Evolutionary conservation across 2,113 vertebrate species (phyloP).

Genomic region (Oenanthe oenanthe): DNA sequence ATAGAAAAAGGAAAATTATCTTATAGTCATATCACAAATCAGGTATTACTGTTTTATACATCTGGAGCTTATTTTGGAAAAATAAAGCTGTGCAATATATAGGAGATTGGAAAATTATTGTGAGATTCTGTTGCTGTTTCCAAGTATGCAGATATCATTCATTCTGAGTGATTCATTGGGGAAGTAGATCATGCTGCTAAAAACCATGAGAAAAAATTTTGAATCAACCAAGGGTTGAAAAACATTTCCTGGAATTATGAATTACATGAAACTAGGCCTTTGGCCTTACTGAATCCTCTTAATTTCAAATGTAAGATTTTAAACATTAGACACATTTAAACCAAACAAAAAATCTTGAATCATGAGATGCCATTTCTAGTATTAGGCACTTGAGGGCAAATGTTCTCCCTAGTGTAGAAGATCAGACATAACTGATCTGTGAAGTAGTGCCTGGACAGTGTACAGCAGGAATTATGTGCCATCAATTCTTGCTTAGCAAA

Average conservation of each 20-base stretch:
- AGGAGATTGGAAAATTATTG: neutral
- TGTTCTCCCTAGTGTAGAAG: neutral
- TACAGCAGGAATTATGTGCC: conserved; percentile 10
- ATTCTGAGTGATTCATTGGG: conserved; percentile 31
- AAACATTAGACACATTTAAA: conserved; percentile 1
- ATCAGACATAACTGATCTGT: conserved; percentile 36
- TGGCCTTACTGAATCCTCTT: conserved; percentile 12
- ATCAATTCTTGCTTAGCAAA: conserved; percentile 23
- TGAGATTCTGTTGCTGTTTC: neutral
- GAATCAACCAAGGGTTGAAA: neutral
- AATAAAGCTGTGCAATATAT: neutral
- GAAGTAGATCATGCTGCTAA: conserved; percentile 36
- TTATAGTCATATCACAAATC: neutral
- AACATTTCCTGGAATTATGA: conserved; percentile 52
- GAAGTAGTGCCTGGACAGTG: conserved; percentile 29
- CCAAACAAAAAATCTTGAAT: neutral
- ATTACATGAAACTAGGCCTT: conserved; percentile 4
- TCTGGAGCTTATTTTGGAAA: conserved; percentile 27
- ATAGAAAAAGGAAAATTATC: neutral
- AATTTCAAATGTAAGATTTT: conserved; percentile 18
- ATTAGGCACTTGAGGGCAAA: neutral
- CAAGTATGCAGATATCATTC: neutral
- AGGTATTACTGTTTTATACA: neutral
- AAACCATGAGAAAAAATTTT: conserved; percentile 33
- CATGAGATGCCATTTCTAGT: neutral